phyloP scores from a whole-genome alignment of 2,113 vertebrate species.

The Entelurus aequoreus region DNA sequence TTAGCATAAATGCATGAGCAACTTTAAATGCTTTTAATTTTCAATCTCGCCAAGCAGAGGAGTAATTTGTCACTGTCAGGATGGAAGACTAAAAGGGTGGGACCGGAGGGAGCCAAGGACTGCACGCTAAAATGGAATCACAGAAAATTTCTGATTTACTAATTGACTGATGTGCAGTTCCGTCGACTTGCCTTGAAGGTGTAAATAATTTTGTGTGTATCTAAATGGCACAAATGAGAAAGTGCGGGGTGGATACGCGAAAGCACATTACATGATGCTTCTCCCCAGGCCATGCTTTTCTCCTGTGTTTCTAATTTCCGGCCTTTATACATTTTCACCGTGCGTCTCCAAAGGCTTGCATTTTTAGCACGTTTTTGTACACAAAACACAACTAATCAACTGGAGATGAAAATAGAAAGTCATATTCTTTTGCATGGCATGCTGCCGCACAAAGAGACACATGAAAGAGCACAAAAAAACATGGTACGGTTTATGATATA shows the following conservation, averaged over 20 bases:
- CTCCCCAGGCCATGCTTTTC: conserved; percentile 57
- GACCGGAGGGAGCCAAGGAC: conserved; percentile 85
- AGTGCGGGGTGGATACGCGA: conserved; percentile 56
- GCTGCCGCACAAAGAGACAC: conserved; percentile 28
- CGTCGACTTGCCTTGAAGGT: conserved; percentile 93
- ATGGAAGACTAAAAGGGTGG: conserved; percentile 90
- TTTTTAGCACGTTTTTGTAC: conserved; percentile 51
- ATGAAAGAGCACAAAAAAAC: conserved; percentile 45
- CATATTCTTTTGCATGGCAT: conserved; percentile 35
- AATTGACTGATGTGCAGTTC: conserved; percentile 99
- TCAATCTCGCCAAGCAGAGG: conserved; percentile 98
- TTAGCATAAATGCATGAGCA: conserved; percentile 99
- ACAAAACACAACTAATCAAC: conserved; percentile 62
- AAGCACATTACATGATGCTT: conserved; percentile 58
- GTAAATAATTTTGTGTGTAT: conserved; percentile 95
- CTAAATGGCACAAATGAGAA: conserved; percentile 74
- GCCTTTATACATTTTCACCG: conserved; percentile 40
- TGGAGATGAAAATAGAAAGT: conserved; percentile 66
- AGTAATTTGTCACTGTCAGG: conserved; percentile 99
- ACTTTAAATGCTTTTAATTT: conserved; percentile 99
- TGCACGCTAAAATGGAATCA: conserved; percentile 97
- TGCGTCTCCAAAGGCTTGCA: conserved; percentile 42
- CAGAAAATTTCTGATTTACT: conserved; percentile 98
- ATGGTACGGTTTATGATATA: conserved; percentile 35
- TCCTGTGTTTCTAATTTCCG: conserved; percentile 57